These are phyloP conservation scores for Hydropotes inermis DNA, from an alignment of 2,113 vertebrate genomes.

Conservation along the genomic window DNA sequence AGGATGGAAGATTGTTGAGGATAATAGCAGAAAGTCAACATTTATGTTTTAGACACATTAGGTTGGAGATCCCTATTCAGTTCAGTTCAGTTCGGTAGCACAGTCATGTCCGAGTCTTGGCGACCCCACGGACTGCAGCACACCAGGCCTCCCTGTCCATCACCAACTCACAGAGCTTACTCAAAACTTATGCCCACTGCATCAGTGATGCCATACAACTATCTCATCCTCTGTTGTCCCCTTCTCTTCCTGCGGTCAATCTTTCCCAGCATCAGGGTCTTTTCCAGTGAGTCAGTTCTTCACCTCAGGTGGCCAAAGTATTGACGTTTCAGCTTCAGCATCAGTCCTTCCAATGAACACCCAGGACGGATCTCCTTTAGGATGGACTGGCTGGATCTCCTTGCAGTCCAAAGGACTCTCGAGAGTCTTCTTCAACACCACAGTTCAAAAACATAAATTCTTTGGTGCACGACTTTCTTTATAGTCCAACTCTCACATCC, in stretches of 20 bases:
- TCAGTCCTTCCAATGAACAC: neutral
- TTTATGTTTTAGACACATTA: neutral
- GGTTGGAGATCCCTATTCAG: neutral
- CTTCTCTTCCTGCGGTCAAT: neutral
- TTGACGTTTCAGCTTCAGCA: neutral
- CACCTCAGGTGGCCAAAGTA: neutral
- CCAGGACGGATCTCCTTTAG: neutral
- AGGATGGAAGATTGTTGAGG: neutral
- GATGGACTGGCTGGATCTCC: neutral
- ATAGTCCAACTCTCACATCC: neutral
- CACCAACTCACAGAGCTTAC: neutral
- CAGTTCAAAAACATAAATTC: neutral
- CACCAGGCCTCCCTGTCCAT: neutral
- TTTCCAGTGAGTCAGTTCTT: neutral
- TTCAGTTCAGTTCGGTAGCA: neutral
- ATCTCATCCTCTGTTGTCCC: neutral
- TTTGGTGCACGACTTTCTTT: accelerated
- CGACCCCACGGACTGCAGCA: neutral
- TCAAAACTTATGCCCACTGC: neutral
- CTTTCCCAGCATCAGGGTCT: neutral
- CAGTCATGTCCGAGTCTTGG: neutral
- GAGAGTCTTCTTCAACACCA: neutral
- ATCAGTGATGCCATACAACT: neutral
- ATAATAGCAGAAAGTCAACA: neutral
- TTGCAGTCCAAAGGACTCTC: neutral